phyloP scores from a whole-genome alignment of 2,888 invertebrate genomes.

The Oligia fasciuncula region DNA sequence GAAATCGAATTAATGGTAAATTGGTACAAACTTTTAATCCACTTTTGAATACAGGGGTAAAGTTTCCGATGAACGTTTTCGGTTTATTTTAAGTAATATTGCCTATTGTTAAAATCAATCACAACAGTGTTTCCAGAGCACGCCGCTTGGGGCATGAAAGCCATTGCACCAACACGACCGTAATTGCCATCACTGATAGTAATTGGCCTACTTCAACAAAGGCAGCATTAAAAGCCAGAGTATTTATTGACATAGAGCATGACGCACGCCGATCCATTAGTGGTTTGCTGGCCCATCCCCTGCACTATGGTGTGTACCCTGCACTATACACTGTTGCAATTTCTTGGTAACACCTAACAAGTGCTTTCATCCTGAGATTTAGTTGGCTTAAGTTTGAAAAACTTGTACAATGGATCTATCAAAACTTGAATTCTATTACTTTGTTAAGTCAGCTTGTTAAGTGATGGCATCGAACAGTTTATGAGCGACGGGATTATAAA shows the following conservation, averaged over 20 bases:
- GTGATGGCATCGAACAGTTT: constrained; percentile 4
- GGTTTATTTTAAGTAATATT: constrained; percentile 52
- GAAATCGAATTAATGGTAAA: constrained; percentile 53
- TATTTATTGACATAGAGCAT: constrained; percentile 83
- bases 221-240: constrained; percentile 81
- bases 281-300: constrained; percentile 71
- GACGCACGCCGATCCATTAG: constrained; percentile 83
- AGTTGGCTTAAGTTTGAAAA: neutral
- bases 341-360: constrained; percentile 19
- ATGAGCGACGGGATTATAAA: constrained; percentile 19
- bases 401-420: constrained; percentile 15
- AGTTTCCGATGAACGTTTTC: constrained; percentile 37
- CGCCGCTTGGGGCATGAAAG: constrained; percentile 46
- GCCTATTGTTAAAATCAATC: constrained; percentile 65
- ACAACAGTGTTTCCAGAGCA: constrained; percentile 46
- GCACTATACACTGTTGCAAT: constrained; percentile 38
- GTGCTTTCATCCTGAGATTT: neutral
- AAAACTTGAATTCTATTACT: constrained; percentile 22
- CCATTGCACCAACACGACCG: constrained; percentile 69
- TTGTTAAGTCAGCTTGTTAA: constrained; percentile 14
- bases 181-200: constrained; percentile 78
- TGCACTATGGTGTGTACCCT: constrained; percentile 34
- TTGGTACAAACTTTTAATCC: constrained; percentile 56
- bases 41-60: constrained; percentile 33
- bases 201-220: constrained; percentile 84